Evolutionary conservation across 2,888 invertebrate genomes (phyloP), one percentile per base, ranked within the genome.

Genomic region (Platycnemis pennipes): DNA sequence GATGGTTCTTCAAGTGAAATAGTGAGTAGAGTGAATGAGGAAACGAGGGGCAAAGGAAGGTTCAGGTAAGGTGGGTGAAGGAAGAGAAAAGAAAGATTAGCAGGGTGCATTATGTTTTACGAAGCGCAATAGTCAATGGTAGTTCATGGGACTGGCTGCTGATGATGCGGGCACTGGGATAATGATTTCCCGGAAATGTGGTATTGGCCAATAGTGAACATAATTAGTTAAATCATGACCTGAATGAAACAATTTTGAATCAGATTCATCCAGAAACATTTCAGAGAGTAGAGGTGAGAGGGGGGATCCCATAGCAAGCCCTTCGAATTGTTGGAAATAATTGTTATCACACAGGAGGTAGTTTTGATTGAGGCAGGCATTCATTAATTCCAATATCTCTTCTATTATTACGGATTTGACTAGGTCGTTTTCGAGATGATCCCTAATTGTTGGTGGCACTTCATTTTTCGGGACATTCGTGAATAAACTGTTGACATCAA

Each of bases 251-350:
- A 53, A 53, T 53, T 19, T 8, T 53, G 53, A 53, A 13, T 63
- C n/a, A 26, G n/a, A 63, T 22, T n/a, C 16, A 37, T 37, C 37
- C 37, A 77, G 8, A 37, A 77, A 77, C 77, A 77, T 77, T 77
- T 77, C 77, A 8, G 31, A 8, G n/a, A n/a, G n/a, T n/a, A n/a
- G 77, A 37, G 77, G 77, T 77, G 31, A 37, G 13, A 77, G 31
- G 37, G 77, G 77, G 22, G 77, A 77, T 77, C 31, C 77, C 77
- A 77, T 77, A 16, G 77, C 77, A 77, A 77, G 77, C 37, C 77
- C 31, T 77, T 77, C 77, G 31, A 2, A 37, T 37, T 77, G 77
- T 31, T 37, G 16, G 13, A 26, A 37, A 37, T 77, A 77, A 37
- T 77, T 37, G 37, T 77, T n/a, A 37, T 77, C 0, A 37, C 22